Evolutionary conservation across 2,888 invertebrate genomes (phyloP), one percentile per base, ranked within the genome.

Genomic region (Dendrolimus pini): DNA sequence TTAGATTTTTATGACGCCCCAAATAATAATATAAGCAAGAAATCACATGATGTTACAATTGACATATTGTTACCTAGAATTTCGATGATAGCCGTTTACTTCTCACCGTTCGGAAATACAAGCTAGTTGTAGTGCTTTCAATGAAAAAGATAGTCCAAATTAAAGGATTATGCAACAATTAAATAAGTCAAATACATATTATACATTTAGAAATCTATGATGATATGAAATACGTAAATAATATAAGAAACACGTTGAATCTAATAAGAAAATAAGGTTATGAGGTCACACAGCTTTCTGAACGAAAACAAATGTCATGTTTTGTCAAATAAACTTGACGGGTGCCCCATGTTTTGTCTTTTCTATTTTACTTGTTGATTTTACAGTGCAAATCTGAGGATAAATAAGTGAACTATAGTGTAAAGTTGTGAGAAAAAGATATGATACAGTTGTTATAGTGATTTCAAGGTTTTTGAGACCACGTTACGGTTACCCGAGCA

Each of bases 281-380:
- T n/a, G n/a, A 52, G 41, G 14, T 14, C 47, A 47, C 9, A 47
- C 9, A 47, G 9, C 14, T 57, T 74, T 70, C 65, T 42, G 67
- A 74, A 74, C 74, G 65, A 8, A 65, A 61, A 59, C 7, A 55
- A 66, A 65, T 69, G 70, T 69, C 67, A 70, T 66, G 72, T 30
- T 30, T 30, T 30, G 30, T 72, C 72, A 74, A 66, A 61, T 78
- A 79, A 83, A 85, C 83, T 83, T 86, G 86, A 86, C 86, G 83
- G 82, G 79, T 68, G 77, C 61, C 78, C 62, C 80, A 73, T 85
- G 86, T 86, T 87, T 83, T 81, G 79, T 71, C 76, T 81, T 83
- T 78, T 78, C 65, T 77, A 80, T 69, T 77, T 82, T 83, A 89
- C 89, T 89, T 89, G 89, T 89, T 89, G 89, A 88, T 84, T 86